Evolutionary conservation across 2,888 invertebrate genomes (phyloP), one percentile per base, ranked within the genome.

Genomic region (Pecten maximus): DNA sequence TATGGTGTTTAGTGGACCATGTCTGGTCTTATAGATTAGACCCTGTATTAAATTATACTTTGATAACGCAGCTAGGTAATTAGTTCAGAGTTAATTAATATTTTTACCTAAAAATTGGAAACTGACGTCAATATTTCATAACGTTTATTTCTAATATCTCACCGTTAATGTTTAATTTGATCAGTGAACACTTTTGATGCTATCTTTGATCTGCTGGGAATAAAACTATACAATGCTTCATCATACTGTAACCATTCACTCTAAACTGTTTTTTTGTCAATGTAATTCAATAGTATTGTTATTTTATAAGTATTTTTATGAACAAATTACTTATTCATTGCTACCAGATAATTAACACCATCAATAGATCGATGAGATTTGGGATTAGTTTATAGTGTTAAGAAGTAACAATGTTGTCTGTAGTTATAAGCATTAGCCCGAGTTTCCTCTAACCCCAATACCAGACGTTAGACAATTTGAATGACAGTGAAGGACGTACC

Each of bases 51-150:
- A 48, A 48, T 10, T 19, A 48, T 48, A 16, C 16, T 48, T 48
- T 19, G 16, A 15, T n/a, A n/a, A n/a, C n/a, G n/a, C n/a, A n/a
- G n/a, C n/a, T n/a, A n/a, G n/a, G n/a, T n/a, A 44, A 44, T 44
- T 44, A 12, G 12, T 44, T 44, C 44, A 44, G 44, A 44, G 44
- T 44, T 44, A 44, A 44, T 44, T 44, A 44, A 44, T 4, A 4
- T 44, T 44, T 44, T 44, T 44, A 44, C 12, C 4, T 44, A 4
- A 44, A n/a, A 54, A 16, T 54, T 23, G 2, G 19, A 54, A 10
- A 54, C 50, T 19, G 50, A 54, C 50, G 74, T 74, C 6, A 74
- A 74, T 74, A 74, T 74, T 74, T 74, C 8, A 74, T 74, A 74
- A 74, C 1, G 74, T 35, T 6, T 8, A 60, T n/a, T 0, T n/a